Percentiles rank a stretch among this genome's conserved stretches.
These are phyloP conservation scores for Motacilla alba DNA, from an alignment of 2,113 vertebrate species.

Conservation along the genomic window DNA sequence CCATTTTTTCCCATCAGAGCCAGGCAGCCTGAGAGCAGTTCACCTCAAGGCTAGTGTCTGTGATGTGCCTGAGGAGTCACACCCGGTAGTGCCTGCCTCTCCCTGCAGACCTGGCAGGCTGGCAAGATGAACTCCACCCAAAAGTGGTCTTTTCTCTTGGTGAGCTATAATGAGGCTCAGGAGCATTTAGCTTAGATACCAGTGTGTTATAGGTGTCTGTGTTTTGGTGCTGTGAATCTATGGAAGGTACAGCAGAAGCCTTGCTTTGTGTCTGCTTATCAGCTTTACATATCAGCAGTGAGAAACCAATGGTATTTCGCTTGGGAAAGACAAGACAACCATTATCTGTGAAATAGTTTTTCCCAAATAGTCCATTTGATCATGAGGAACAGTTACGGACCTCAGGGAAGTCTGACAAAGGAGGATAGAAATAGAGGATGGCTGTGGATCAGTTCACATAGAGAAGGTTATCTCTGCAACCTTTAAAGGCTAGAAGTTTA, in stretches of 20 bases:
- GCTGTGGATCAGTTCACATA: background rate
- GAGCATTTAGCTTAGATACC: fast-evolving
- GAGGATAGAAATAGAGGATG: background rate
- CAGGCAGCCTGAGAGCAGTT: background rate
- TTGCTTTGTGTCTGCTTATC: background rate
- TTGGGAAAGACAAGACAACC: background rate
- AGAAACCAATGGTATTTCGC: background rate
- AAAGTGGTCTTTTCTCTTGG: background rate
- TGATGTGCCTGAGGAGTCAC: background rate
- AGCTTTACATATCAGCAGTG: background rate
- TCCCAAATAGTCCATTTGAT: background rate
- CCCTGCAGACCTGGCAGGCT: background rate
- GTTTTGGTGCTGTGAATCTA: background rate
- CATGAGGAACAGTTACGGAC: background rate
- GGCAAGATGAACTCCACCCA: background rate
- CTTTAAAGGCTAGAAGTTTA: constrained; percentile 50
- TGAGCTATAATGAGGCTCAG: background rate
- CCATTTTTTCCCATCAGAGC: background rate
- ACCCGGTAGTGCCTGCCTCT: background rate
- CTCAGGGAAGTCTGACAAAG: background rate
- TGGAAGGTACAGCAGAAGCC: background rate
- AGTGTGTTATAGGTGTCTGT: fast-evolving
- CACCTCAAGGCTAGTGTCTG: background rate
- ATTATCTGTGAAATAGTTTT: background rate
- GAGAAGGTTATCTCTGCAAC: constrained; percentile 57